Conservation (phyloP, 2,797 vertebrate genomes). For the Squalus acanthias region DNA sequence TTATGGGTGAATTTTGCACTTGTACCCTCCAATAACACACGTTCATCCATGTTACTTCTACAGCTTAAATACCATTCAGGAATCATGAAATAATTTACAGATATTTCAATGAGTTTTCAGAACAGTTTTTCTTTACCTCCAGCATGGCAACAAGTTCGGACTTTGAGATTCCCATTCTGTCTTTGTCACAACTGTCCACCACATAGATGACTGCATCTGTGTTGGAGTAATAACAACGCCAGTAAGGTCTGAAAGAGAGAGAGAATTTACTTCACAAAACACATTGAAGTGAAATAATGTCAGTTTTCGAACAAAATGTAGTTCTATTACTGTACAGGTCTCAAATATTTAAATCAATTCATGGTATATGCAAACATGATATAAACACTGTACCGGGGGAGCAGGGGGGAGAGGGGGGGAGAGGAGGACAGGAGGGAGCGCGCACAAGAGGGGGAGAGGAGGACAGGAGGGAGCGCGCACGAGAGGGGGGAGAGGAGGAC, state of each 20-base stretch:
- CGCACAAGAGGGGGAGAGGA: no score
- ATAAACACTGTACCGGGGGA: neutral
- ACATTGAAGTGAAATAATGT: neutral
- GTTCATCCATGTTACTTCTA: neutral
- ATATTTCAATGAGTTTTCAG: neutral
- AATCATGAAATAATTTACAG: neutral
- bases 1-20: neutral
- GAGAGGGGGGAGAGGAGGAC: no score
- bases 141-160: slow-evolving; percentile 96
- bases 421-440: neutral
- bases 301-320: neutral
- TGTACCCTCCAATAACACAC: neutral
- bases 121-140: slow-evolving; percentile 67
- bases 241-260: slow-evolving; percentile 75
- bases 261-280: neutral
- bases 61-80: neutral
- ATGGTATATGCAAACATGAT: neutral
- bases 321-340: neutral
- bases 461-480: neutral
- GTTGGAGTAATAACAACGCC: slow-evolving; percentile 97
- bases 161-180: slow-evolving; percentile 96
- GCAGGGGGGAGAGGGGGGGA: no score
- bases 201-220: slow-evolving; percentile 97
- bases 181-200: slow-evolving; percentile 94
- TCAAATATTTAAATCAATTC: neutral